A percentile compares a stretch with the other conserved stretches of the same genome.
Conservation (phyloP, 2,888 invertebrate species). For the Lissocephala sabroskyi region DNA sequence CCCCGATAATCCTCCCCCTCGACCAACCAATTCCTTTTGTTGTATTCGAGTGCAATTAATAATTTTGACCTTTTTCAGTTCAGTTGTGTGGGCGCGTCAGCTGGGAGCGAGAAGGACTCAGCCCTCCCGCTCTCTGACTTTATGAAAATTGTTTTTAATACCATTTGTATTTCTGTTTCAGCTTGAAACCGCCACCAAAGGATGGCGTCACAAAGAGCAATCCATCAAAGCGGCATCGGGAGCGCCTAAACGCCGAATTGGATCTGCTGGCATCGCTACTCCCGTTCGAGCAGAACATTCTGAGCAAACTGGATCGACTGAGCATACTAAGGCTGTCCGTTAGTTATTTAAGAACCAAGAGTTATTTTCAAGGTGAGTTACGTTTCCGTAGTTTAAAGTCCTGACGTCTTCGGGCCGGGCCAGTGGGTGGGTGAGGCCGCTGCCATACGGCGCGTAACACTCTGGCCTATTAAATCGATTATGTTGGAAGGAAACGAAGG, state of each 20-base stretch:
- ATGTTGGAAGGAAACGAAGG: slow-evolving; percentile 25
- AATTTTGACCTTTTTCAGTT: slow-evolving; percentile 52
- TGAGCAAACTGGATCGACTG: slow-evolving; percentile 97
- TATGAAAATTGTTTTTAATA: slow-evolving; percentile 27
- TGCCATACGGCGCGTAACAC: slow-evolving; percentile 52
- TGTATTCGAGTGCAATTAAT: slow-evolving; percentile 51
- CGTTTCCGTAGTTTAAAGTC: neutral
- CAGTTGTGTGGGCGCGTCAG: slow-evolving; percentile 25
- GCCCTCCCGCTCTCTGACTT: slow-evolving; percentile 6
- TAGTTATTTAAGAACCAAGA: slow-evolving; percentile 98
- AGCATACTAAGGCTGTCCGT: slow-evolving; percentile 98
- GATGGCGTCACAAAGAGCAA: slow-evolving; percentile 97
- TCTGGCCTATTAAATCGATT: slow-evolving; percentile 57
- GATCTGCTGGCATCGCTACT: slow-evolving; percentile 95
- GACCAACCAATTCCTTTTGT: neutral
- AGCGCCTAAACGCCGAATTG: slow-evolving; percentile 97
- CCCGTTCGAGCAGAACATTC: slow-evolving; percentile 98
- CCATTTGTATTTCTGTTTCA: slow-evolving; percentile 73
- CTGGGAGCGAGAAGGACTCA: no score
- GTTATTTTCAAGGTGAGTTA: slow-evolving; percentile 97
- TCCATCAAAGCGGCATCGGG: slow-evolving; percentile 98
- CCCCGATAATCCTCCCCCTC: neutral
- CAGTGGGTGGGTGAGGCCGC: neutral
- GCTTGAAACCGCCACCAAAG: slow-evolving; percentile 95
- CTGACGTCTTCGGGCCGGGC: slow-evolving; percentile 6